Percentiles rank a stretch among this genome's conserved stretches.
phyloP scores from a whole-genome alignment of 2,113 vertebrate species.

The Hypanus sabinus region DNA sequence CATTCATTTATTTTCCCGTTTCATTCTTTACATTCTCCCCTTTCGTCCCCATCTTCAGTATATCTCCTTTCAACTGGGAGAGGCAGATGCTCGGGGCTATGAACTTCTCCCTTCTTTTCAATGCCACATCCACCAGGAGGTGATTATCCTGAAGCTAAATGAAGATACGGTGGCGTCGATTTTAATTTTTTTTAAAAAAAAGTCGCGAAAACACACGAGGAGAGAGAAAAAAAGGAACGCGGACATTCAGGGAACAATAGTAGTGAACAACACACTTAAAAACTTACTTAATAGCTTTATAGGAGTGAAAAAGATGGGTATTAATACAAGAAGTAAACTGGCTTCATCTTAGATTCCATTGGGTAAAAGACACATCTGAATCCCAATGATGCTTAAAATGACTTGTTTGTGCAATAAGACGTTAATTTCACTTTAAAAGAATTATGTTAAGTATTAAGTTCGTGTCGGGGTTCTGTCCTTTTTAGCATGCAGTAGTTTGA shows the following conservation, averaged over 20 bases:
- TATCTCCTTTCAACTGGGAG: conserved; percentile 5
- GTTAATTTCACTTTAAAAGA: conserved; percentile 11
- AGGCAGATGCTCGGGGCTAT: conserved; percentile 24
- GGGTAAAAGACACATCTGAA: not conserved
- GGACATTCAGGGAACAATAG: not conserved
- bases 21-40: not conserved
- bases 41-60: not conserved
- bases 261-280: not conserved
- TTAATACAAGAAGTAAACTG: not conserved
- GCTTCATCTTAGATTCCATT: conserved; percentile 19
- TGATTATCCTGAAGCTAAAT: conserved; percentile 28
- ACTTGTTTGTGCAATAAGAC: not conserved
- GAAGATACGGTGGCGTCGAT: not conserved
- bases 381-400: not conserved
- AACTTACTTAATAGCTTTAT: not conserved
- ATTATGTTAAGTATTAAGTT: not conserved
- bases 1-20: conserved; percentile 26
- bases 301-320: not conserved
- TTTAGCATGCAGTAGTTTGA: not conserved
- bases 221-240: not conserved
- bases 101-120: conserved; percentile 28
- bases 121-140: conserved; percentile 25
- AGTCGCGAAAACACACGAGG: not conserved
- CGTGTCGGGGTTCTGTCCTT: not conserved
- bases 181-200: not conserved